Percentiles rank a stretch among this genome's conserved stretches.
Conservation (phyloP, 2,888 invertebrate genomes). For the Cyclophora punctaria region DNA sequence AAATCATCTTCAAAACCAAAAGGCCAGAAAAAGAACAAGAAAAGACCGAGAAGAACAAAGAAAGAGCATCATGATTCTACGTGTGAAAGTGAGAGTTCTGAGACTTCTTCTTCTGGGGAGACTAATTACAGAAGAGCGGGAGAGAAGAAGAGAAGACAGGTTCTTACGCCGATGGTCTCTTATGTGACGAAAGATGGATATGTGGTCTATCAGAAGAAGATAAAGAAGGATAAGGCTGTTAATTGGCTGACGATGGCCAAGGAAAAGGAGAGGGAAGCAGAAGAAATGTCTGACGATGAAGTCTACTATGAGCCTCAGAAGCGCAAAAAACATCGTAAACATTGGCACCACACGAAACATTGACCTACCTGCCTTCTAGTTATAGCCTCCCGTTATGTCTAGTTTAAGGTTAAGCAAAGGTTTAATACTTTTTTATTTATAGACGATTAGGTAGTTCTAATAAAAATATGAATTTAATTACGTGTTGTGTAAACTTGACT, state of each 20-base stretch:
- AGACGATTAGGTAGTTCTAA: too few relatives aligned
- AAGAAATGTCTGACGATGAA: conserved; percentile 1
- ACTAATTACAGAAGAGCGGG: conserved; percentile 10
- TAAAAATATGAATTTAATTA: too few relatives aligned
- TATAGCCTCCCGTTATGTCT: too few relatives aligned
- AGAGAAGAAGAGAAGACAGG: conserved; percentile 26
- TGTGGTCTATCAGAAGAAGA: conserved; percentile 59
- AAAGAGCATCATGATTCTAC: conserved; percentile 8
- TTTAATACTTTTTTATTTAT: too few relatives aligned
- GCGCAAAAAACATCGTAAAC: neutral
- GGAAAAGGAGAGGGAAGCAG: conserved; percentile 14
- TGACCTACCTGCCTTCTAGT: too few relatives aligned
- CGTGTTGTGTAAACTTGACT: too few relatives aligned
- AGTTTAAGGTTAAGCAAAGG: too few relatives aligned
- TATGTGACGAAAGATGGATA: conserved; percentile 59
- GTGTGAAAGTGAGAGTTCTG: conserved; percentile 10
- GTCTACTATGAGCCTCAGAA: neutral
- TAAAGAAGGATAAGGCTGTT: conserved; percentile 49
- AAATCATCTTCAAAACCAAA: conserved; percentile 27
- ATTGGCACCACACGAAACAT: neutral
- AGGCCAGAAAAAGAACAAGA: conserved; percentile 16
- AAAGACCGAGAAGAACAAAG: conserved; percentile 17
- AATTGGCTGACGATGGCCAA: conserved; percentile 49
- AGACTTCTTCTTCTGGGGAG: conserved; percentile 21
- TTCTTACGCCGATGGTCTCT: conserved; percentile 58